phyloP scores from a whole-genome alignment of 2,797 vertebrate genomes.

The Lagodon rhomboides region DNA sequence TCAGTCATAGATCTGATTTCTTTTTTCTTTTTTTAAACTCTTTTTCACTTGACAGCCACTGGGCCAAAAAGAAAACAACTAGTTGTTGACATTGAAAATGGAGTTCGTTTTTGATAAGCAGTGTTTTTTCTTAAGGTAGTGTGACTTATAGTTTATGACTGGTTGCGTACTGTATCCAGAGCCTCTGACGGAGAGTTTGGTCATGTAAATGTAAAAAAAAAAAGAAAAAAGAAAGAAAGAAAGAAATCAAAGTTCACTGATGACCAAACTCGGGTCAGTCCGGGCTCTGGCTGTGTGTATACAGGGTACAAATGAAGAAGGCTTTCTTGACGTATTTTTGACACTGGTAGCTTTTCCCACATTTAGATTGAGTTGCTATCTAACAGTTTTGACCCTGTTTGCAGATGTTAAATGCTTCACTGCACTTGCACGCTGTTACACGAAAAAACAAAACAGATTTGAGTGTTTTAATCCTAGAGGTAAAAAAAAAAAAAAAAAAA shows the following conservation, averaged over 20 bases:
- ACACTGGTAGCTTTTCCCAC: constrained; percentile 79
- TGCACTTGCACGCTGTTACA: constrained; percentile 25
- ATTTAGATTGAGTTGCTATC: constrained; percentile 67
- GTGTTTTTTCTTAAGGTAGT: constrained; percentile 60
- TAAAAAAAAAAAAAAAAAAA: not conserved
- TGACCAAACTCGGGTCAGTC: constrained; percentile 38
- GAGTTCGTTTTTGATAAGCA: constrained; percentile 33
- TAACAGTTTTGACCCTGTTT: constrained; percentile 29
- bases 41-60: constrained; percentile 49
- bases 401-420: constrained; percentile 23
- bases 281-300: constrained; percentile 68
- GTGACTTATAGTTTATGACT: constrained; percentile 60
- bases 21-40: not conserved
- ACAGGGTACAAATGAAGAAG: constrained; percentile 77
- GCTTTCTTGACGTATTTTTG: constrained; percentile 74
- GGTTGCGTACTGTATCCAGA: constrained; percentile 62
- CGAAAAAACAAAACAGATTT: constrained; percentile 24
- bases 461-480: constrained; percentile 25
- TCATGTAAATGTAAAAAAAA: constrained; percentile 26
- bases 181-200: constrained; percentile 46
- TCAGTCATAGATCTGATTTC: constrained; percentile 35
- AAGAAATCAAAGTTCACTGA: constrained; percentile 1
- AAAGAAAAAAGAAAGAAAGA: not conserved
- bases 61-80: constrained; percentile 44
- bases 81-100: constrained; percentile 30